Base-by-base conservation (phyloP, 2,113 vertebrate species). In the Pyrgilauda ruficollis region DNA sequence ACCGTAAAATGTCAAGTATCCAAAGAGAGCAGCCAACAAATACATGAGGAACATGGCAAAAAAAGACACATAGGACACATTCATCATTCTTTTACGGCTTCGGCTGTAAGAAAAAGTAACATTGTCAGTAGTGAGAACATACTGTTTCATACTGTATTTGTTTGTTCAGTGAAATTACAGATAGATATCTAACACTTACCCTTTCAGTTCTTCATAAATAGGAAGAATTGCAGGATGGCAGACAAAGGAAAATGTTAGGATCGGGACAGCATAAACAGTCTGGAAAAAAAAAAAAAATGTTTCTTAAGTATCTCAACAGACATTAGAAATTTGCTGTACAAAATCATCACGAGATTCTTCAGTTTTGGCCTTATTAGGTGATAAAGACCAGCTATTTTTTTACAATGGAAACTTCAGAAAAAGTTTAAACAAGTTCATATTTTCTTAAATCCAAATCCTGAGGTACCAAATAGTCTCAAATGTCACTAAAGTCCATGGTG, bases 41-140 rank as follows among this genome's bases (percentile, higher is more conserved):
- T 99, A 99, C 99, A 99, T 99, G 94, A 99, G 94, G 97, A 99
- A 99, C 99, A 99, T 99, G 81, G 99, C 98, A 91, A 99, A 98
- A 95, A 99, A 99, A 61, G 99, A 99, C 33, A 99, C 98, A 24
- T 99, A 99, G 90, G 99, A 99, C 46, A 99, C 99, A 5, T 97
- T 98, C 98, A 99, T 99, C 99, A 99, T 99, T 97, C 98, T 99
- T 94, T 83, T 98, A 55, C 98, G 98, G 94, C 98, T 99, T 50
- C 99, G 99, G 85, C 99, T 99, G 84, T 72, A 59, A 77, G 84
- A 89, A 95, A 96, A 96, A 80, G 37, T 63, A 69, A 58, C 10
- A 43, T 61, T 39, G 46, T 96, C 59, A 97, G 79, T 46, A 80
- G 31, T 44, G 58, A 83, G 43, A 89, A 80, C 3, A 64, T 28